A percentile compares a stretch with the other conserved stretches of the same genome.
Evolutionary conservation across 1,140 invertebrate species (phyloP).

Genomic region (Lucilia cuprina): DNA sequence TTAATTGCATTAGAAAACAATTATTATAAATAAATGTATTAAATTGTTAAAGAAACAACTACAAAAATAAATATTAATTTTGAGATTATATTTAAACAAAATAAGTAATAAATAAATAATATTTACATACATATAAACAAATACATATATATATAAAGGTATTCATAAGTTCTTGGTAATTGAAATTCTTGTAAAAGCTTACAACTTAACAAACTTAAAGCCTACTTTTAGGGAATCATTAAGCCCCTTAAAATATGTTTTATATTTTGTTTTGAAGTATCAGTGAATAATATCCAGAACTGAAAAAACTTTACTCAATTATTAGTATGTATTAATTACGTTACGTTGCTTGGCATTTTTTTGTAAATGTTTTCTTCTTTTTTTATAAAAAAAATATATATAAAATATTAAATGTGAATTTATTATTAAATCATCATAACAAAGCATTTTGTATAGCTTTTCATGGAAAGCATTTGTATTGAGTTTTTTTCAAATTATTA

Average conservation of each 20-base stretch:
- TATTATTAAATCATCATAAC: neutral
- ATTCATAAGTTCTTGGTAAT: too few relatives aligned
- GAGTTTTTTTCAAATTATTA: neutral
- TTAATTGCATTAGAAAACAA: neutral
- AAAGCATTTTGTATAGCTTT: neutral
- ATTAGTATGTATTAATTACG: neutral
- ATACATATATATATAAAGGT: too few relatives aligned
- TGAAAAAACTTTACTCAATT: too few relatives aligned
- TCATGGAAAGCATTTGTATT: neutral
- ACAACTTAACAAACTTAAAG: too few relatives aligned
- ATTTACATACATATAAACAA: too few relatives aligned
- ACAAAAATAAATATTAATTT: neutral
- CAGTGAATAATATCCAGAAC: too few relatives aligned
- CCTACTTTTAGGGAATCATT: too few relatives aligned
- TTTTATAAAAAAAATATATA: too few relatives aligned
- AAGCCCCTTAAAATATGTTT: too few relatives aligned
- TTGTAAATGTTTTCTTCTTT: neutral
- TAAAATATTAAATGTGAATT: neutral
- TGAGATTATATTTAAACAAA: neutral
- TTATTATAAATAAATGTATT: neutral
- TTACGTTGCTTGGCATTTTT: neutral
- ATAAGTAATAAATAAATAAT: neutral
- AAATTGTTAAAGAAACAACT: neutral
- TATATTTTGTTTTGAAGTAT: too few relatives aligned
- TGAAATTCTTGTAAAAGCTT: too few relatives aligned